These are phyloP conservation scores for Paraescarpia echinospica DNA, from an alignment of 1,140 invertebrate species.

Conservation along the genomic window DNA sequence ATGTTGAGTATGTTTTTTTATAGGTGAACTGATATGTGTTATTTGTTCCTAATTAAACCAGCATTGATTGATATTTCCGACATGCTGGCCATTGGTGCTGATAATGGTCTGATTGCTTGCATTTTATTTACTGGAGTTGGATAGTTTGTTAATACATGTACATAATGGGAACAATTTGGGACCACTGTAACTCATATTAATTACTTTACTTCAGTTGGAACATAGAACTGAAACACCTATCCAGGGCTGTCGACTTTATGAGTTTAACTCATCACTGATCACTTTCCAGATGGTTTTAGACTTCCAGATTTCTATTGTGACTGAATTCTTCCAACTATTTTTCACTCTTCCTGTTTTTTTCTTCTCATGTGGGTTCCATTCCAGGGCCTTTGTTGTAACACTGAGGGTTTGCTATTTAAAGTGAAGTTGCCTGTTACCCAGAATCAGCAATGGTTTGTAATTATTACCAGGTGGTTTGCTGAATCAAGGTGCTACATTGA, in stretches of 20 bases:
- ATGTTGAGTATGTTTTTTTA: not conserved
- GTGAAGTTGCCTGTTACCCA: too few relatives aligned
- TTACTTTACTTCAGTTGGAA: not conserved
- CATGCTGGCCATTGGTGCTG: not conserved
- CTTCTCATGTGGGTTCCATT: not conserved
- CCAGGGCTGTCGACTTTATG: not conserved
- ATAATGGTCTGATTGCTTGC: not conserved
- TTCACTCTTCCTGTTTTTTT: not conserved
- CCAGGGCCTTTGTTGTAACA: not conserved
- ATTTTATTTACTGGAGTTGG: not conserved
- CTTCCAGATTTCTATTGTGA: not conserved
- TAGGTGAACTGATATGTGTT: not conserved
- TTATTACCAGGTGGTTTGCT: too few relatives aligned
- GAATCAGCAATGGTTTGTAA: too few relatives aligned
- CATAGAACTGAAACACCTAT: not conserved
- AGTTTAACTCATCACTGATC: not conserved
- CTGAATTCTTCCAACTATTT: not conserved
- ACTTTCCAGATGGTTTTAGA: not conserved
- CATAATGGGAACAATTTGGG: not conserved
- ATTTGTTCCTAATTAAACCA: not conserved
- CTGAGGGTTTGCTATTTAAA: not conserved
- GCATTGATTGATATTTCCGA: not conserved
- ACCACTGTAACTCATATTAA: not conserved
- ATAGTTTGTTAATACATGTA: too few relatives aligned
- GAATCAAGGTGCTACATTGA: too few relatives aligned